Evolutionary conservation across 2,113 vertebrate species (phyloP), one percentile per base, ranked within the genome.

Genomic region (Zosterops borbonicus): DNA sequence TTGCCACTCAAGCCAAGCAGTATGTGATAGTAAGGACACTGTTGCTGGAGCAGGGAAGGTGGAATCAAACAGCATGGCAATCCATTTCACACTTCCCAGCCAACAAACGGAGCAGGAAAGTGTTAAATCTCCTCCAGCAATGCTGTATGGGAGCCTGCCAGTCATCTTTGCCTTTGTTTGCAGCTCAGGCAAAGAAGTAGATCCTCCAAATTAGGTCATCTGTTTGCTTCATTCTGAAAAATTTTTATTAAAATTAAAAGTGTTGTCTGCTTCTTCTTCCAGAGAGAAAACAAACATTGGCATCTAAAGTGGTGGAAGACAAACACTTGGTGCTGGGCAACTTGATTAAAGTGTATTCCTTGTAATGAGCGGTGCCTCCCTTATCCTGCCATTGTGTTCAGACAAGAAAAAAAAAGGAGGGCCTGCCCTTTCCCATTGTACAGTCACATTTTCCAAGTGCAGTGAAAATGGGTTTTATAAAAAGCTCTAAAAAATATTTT

Each of bases 371-470:
- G 87, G 92, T 96, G 91, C 95, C 96, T 97, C 96, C 97, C 97
- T 97, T 95, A 96, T 97, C 97, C 97, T 97, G 96, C 68, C 94
- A 97, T 97, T 97, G 96, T 97, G 73, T 94, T 96, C 87, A 78
- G 89, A 63, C 65, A 87, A 68, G 90, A 56, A 92, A 90, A 86
- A 75, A 62, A 78, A 44, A 76, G 20, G 16, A 80, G 60, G 68
- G 85, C 74, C 63, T 94, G 95, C 86, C 95, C 94, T 97, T 95
- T 96, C 67, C 92, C 91, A 92, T 92, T 96, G 89, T 95, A 56
- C 47, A 89, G 76, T 94, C 89, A 94, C 76, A 94, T 97, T 96
- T 97, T 97, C 96, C 76, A 81, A 84, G 82, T 96, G 83, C 94
- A 92, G 81, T 59, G 70, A 97, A 96, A 95, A 93, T 63, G 42